Evolutionary conservation across 2,888 invertebrate genomes (phyloP), one percentile per base, ranked within the genome.

Genomic region (Strigamia transsilvanica): DNA sequence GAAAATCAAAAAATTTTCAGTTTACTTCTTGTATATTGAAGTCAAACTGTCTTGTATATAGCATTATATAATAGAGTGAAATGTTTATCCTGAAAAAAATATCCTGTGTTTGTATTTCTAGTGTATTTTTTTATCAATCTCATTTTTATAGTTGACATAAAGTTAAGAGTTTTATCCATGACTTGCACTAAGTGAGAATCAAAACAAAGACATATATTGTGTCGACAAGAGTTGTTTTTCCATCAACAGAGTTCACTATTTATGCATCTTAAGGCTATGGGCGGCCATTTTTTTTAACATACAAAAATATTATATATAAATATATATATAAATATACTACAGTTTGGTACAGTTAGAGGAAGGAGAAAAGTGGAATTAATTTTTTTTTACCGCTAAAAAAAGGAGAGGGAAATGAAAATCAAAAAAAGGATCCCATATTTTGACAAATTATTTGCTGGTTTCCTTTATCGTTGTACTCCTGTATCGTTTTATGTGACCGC

Each of bases 191-290:
- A 73, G 73, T 73, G 73, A 73, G 73, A 73, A 73, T 73, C 73
- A 73, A 73, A 73, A 73, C 73, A 73, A 73, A 73, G 73, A 73
- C 73, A 73, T 73, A 73, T 73, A 73, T 73, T 73, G 73, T 73
- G 73, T 73, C 27, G 12, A 32, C 32, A 73, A 73, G 73, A 73
- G 73, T 73, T 73, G 73, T 73, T 73, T 73, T 73, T 32, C 32
- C 73, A 73, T 73, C 73, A 73, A 23, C 73, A 73, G 73, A 73
- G 73, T 73, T 73, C 73, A 73, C 73, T 73, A 73, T 73, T 73
- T 73, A 73, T 73, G 73, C 73, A 73, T 73, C 32, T 73, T 73
- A 56, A 56, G 56, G 56, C 56, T 56, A 18, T 18, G n/a, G 56
- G 56, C 56, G n/a, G n/a, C 15, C 51, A 56, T 56, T 56, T 56